Evolutionary conservation across 2,888 invertebrate species (phyloP), one percentile per base, ranked within the genome.

Genomic region (Sphecodes monilicornis): DNA sequence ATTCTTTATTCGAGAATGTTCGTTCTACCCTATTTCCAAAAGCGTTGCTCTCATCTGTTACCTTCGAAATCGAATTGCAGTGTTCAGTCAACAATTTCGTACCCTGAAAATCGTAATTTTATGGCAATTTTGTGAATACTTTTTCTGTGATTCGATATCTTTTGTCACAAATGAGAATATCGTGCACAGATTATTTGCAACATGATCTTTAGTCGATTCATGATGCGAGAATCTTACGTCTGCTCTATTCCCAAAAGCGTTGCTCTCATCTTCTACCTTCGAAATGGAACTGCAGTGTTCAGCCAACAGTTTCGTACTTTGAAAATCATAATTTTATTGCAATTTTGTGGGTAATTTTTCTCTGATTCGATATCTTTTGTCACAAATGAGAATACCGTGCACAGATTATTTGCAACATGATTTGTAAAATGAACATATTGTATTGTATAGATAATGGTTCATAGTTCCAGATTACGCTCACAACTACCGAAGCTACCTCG

Each of bases 401-500:
- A 36, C 36, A 36, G 6, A 36, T 36, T 4, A 36, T 36, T 36
- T 36, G 4, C n/a, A n/a, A n/a, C n/a, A n/a, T 36, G 5, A 36
- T 0, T 36, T 29, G 26, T 4, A 77, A 75, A 82, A 80, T 76
- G 50, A n/a, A 1, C n/a, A 54, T n/a, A n/a, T n/a, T n/a, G n/a
- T n/a, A n/a, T n/a, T n/a, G n/a, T n/a, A n/a, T n/a, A n/a, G n/a
- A 3, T n/a, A 54, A 54, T 69, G 69, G 22, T 71, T 43, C 54
- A 70, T 68, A 66, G 86, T 85, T 76, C 57, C 43, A 10, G 29
- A 32, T 26, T 64, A 60, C 8, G 13, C 43, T 46, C 54, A 36
- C 36, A 64, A 80, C 75, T 71, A 87, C 80, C 36, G 82, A 66
- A 74, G 83, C 71, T 72, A 60, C 60, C 68, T 76, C 46, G 54